Evolutionary conservation across 1,140 invertebrate genomes (phyloP).

Genomic region (Calliphora vicina): DNA sequence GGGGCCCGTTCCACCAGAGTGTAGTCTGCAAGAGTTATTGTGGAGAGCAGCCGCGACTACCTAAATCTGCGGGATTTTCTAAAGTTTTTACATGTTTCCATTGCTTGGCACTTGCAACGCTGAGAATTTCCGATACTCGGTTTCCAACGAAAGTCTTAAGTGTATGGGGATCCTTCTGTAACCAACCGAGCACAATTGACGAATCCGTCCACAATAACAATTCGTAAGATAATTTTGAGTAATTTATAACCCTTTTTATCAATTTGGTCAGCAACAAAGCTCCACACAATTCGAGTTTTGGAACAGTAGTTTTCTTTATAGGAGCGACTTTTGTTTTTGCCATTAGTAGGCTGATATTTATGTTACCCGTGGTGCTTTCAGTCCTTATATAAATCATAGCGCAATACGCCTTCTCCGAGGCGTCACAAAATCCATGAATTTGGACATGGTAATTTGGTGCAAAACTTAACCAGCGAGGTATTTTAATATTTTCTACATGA

Average conservation of each 20-base stretch:
- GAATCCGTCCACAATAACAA: conserved; percentile 40
- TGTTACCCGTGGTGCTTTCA: neutral
- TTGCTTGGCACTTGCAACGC: neutral
- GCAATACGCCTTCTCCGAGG: neutral
- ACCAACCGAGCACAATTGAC: conserved; percentile 48
- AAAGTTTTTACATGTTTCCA: conserved; percentile 20
- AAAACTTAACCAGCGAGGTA: neutral
- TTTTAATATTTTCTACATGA: neutral
- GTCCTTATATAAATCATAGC: neutral
- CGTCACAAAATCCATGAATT: neutral
- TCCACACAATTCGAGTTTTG: neutral
- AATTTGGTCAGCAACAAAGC: neutral
- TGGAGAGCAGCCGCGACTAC: neutral
- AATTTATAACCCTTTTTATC: too few species aligned
- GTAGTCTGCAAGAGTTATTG: conserved; percentile 26
- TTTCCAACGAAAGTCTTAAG: conserved; percentile 50
- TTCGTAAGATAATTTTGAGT: neutral
- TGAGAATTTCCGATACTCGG: neutral
- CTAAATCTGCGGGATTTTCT: conserved; percentile 48
- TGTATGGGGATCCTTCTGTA: conserved; percentile 44
- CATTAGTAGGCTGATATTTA: neutral
- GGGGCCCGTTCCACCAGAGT: conserved; percentile 49
- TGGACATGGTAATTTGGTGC: neutral
- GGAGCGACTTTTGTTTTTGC: neutral
- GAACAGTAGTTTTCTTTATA: neutral